Percentiles rank a stretch among this genome's conserved stretches.
Evolutionary conservation across 2,797 vertebrate genomes (phyloP).

Genomic region (Xenopus petersii): DNA sequence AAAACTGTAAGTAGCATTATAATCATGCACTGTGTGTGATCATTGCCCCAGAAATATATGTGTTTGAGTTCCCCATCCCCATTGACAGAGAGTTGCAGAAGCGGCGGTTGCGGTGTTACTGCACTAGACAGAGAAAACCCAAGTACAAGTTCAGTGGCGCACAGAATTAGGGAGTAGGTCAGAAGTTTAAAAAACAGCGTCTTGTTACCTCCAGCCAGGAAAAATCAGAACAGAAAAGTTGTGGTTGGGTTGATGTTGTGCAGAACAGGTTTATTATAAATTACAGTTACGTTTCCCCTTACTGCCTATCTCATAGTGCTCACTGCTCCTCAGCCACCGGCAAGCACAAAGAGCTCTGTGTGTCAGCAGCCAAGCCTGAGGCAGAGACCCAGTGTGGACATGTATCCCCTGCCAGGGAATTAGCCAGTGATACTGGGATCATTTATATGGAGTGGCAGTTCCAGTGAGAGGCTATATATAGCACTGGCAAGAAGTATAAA

Average conservation of each 20-base stretch:
- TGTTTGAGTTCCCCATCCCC: no score
- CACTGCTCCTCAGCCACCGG: conserved; percentile 32
- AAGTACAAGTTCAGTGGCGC: no score
- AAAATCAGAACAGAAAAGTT: conserved; percentile 33
- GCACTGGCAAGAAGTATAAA: neutral
- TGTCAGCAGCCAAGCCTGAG: conserved; percentile 27
- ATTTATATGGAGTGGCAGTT: neutral
- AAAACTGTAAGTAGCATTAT: no score
- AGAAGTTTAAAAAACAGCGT: conserved; percentile 39
- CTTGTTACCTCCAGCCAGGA: conserved; percentile 33
- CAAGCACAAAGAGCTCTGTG: conserved; percentile 39
- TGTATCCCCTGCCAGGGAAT: conserved; percentile 23
- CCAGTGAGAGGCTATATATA: neutral
- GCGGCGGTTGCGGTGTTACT: no score
- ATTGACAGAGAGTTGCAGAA: no score
- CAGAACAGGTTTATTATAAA: conserved; percentile 42
- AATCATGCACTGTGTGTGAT: no score
- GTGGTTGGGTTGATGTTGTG: conserved; percentile 34
- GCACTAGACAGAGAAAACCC: no score
- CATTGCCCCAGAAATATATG: no score
- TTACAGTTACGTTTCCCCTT: conserved; percentile 37
- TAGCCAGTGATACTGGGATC: conserved; percentile 6
- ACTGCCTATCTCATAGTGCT: conserved; percentile 27
- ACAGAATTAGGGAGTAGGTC: conserved; percentile 22
- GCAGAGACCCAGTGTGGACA: conserved; percentile 16